Conservation (phyloP, 2,113 vertebrate genomes). For the Oreochromis spilurus region DNA sequence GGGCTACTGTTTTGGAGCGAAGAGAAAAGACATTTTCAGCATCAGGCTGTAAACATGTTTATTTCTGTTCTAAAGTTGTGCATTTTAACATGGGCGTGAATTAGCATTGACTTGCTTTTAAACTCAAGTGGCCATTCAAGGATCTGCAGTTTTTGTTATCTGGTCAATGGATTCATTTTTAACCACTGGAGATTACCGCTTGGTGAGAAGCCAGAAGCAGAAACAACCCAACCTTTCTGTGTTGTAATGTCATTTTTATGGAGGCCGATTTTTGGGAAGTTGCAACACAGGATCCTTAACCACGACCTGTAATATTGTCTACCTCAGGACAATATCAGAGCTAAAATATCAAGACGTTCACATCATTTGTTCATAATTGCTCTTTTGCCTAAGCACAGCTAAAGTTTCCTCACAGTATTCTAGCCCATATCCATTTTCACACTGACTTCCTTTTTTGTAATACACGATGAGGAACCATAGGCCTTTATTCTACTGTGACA, state of each 20-base stretch:
- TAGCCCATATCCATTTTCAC: slow-evolving; percentile 58
- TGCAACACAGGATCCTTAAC: slow-evolving; percentile 1
- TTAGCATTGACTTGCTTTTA: neutral
- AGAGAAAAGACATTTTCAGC: too few species aligned
- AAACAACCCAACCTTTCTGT: neutral
- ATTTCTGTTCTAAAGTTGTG: neutral
- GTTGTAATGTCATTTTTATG: neutral
- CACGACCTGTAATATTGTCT: slow-evolving; percentile 40
- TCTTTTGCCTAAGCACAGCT: slow-evolving; percentile 46
- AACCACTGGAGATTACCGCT: neutral
- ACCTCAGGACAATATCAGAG: slow-evolving; percentile 3
- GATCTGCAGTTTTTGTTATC: neutral
- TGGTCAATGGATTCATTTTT: neutral
- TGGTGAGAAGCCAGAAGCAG: neutral
- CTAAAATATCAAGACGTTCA: slow-evolving; percentile 43
- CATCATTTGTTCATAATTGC: slow-evolving; percentile 46
- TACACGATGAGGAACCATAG: slow-evolving; percentile 11
- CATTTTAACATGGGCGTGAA: neutral
- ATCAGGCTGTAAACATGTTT: neutral
- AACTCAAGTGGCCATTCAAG: neutral
- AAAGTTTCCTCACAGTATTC: slow-evolving; percentile 46
- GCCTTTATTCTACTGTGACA: slow-evolving; percentile 50
- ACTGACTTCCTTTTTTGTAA: slow-evolving; percentile 52
- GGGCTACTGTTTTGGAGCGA: neutral
- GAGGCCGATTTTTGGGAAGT: neutral